phyloP scores from a whole-genome alignment of 2,888 invertebrate species.

The Cistogaster globosa region DNA sequence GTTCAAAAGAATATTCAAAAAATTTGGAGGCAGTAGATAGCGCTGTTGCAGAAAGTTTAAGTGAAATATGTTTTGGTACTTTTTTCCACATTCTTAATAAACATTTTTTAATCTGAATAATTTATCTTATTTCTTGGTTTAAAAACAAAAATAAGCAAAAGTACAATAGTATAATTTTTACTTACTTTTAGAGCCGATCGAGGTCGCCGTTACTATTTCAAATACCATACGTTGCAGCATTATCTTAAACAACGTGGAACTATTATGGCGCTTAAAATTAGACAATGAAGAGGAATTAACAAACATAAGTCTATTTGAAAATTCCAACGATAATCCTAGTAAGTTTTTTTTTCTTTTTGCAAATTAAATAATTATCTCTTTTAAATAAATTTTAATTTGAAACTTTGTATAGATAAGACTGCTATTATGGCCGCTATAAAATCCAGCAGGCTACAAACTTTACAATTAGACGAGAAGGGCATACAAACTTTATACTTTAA shows the following conservation, averaged over 20 bases:
- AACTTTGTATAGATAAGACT: slow-evolving; percentile 73
- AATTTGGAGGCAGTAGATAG: too few relatives aligned
- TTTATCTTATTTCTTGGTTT: too few relatives aligned
- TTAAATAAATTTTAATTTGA: neutral
- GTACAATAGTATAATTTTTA: neutral
- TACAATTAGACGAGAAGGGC: slow-evolving; percentile 81
- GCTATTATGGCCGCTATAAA: slow-evolving; percentile 80
- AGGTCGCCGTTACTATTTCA: slow-evolving; percentile 85
- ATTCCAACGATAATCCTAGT: slow-evolving; percentile 75
- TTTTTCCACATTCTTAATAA: too few relatives aligned
- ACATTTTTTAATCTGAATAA: too few relatives aligned
- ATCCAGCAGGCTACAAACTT: slow-evolving; percentile 76
- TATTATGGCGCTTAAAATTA: slow-evolving; percentile 81
- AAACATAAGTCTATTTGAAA: slow-evolving; percentile 82
- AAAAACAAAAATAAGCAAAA: too few relatives aligned
- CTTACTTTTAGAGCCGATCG: slow-evolving; percentile 88
- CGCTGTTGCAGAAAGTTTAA: too few relatives aligned
- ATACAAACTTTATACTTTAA: slow-evolving; percentile 87
- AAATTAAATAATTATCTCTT: neutral
- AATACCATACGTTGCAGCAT: slow-evolving; percentile 86
- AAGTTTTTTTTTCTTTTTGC: slow-evolving; percentile 51
- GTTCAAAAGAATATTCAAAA: too few relatives aligned
- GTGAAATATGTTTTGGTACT: too few relatives aligned
- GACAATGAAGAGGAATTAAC: slow-evolving; percentile 82
- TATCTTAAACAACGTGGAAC: slow-evolving; percentile 80